Conservation (phyloP, 2,888 invertebrate species). For the Teleogryllus oceanicus region DNA sequence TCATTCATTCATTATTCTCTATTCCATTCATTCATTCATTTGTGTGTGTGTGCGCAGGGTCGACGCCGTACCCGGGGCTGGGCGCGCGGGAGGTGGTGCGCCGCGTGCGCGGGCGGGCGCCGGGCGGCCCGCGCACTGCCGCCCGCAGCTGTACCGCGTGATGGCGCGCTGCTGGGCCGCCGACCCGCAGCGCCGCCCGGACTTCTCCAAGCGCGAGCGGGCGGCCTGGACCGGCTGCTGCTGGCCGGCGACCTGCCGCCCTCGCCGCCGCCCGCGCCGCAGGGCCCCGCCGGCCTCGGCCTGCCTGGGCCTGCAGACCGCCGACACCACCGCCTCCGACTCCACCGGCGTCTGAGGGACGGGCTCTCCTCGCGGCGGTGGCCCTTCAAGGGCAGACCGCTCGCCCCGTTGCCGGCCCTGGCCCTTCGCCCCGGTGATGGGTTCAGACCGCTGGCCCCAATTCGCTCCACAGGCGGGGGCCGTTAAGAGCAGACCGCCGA, state of each 20-base stretch:
- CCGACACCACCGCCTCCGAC: slow-evolving; percentile 8
- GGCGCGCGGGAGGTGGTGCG: slow-evolving; percentile 79
- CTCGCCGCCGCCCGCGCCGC: slow-evolving; percentile 72
- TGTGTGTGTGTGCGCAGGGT: slow-evolving; percentile 54
- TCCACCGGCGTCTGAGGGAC: neutral
- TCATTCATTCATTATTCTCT: no score
- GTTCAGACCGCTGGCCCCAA: no score
- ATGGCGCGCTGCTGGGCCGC: slow-evolving; percentile 63
- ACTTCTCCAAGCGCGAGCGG: slow-evolving; percentile 58
- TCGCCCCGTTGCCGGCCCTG: no score
- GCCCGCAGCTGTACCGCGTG: slow-evolving; percentile 63
- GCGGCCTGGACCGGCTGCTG: slow-evolving; percentile 55
- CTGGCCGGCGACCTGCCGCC: slow-evolving; percentile 61
- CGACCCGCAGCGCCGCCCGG: slow-evolving; percentile 68
- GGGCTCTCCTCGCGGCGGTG: no score
- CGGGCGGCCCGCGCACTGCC: slow-evolving; percentile 76
- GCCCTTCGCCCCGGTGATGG: no score
- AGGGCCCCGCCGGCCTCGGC: slow-evolving; percentile 80
- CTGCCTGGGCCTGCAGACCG: slow-evolving; percentile 65
- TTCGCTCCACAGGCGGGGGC: no score
- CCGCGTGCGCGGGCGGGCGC: slow-evolving; percentile 71
- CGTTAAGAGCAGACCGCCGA: no score
- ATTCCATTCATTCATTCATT: no score
- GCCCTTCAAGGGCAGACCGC: no score
- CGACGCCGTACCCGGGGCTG: slow-evolving; percentile 82